These are phyloP conservation scores for Drosophila littoralis DNA, from an alignment of 1,140 invertebrate genomes.

Conservation along the genomic window DNA sequence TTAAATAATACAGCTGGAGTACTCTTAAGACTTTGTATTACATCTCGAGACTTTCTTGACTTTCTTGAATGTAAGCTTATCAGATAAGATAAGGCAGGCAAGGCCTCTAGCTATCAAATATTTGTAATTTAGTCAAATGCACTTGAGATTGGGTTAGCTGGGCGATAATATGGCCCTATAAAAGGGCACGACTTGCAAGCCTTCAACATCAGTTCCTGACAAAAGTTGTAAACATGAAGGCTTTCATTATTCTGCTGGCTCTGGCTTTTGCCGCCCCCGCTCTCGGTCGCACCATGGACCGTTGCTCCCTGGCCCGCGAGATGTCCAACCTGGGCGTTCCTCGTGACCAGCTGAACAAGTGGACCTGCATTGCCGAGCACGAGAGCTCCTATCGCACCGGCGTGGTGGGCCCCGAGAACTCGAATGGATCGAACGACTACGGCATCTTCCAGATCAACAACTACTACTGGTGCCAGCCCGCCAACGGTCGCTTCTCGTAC, in stretches of 20 bases:
- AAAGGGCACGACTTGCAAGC: not conserved
- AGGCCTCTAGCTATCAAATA: not conserved
- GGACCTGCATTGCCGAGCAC: constrained; percentile 58
- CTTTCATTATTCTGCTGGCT: constrained; percentile 39
- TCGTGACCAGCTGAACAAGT: constrained; percentile 34
- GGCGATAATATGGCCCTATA: constrained; percentile 19
- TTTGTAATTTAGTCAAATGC: not conserved
- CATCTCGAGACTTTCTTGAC: no score
- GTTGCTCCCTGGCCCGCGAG: constrained; percentile 71
- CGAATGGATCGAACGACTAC: constrained; percentile 61
- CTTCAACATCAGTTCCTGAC: constrained; percentile 18
- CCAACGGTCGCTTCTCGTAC: constrained; percentile 40
- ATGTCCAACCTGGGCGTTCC: constrained; percentile 55
- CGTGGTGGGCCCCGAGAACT: constrained; percentile 45
- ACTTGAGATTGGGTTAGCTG: not conserved
- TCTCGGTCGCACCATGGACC: constrained; percentile 59
- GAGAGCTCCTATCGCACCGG: constrained; percentile 54
- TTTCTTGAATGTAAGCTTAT: no score
- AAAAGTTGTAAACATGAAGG: constrained; percentile 45
- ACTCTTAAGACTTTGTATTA: no score
- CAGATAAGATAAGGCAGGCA: no score
- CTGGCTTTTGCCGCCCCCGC: constrained; percentile 37
- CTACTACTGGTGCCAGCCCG: constrained; percentile 65
- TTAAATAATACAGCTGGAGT: no score
- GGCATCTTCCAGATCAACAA: constrained; percentile 77